phyloP scores from a whole-genome alignment of 2,888 invertebrate species.

The Resseliella maxima region DNA sequence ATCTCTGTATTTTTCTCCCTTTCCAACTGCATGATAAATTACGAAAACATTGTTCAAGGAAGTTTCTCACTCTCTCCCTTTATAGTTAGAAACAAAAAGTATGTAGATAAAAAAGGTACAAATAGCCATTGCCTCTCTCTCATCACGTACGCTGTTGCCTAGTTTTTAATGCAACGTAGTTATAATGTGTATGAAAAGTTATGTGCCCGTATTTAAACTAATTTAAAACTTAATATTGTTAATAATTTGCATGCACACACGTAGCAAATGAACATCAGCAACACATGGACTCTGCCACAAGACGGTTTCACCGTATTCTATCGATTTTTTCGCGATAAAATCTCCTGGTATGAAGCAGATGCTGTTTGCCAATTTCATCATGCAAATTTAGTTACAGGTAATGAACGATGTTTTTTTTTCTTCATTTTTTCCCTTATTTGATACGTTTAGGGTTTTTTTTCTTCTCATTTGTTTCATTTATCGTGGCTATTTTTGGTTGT shows the following conservation, averaged over 20 bases:
- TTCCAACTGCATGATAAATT: conserved; percentile 16
- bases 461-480: not conserved
- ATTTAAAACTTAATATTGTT: conserved; percentile 45
- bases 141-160: not conserved
- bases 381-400: conserved; percentile 83
- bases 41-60: conserved; percentile 4
- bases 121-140: conserved; percentile 7
- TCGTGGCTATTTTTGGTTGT: not conserved
- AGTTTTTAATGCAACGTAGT: not conserved
- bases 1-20: not conserved
- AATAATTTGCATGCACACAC: conserved; percentile 8
- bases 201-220: not conserved
- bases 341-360: conserved; percentile 86
- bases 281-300: conserved; percentile 84
- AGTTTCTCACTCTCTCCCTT: not conserved
- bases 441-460: not conserved
- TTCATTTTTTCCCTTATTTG: no score
- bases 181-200: not conserved
- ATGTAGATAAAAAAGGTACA: not conserved
- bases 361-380: conserved; percentile 86
- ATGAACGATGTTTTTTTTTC: no score
- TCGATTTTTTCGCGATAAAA: conserved; percentile 84
- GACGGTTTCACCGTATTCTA: conserved; percentile 85
- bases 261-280: conserved; percentile 81
- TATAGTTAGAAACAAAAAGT: not conserved